Base-by-base conservation (phyloP, 2,888 invertebrate species). In the Halictus quadricinctus region DNA sequence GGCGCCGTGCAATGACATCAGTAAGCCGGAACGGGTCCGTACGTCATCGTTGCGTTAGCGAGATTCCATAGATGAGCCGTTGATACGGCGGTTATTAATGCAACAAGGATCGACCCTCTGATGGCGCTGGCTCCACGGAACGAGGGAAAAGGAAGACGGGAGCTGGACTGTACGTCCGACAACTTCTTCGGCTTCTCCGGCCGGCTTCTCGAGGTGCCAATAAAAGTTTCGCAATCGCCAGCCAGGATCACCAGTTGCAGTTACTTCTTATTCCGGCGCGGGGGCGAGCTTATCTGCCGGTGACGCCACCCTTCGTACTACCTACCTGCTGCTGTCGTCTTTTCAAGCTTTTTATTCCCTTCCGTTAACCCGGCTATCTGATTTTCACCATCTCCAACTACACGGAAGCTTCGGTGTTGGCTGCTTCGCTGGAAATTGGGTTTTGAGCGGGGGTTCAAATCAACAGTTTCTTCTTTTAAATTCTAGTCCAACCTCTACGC, bases 1-100 rank as follows among this genome's bases (percentile, higher is more conserved):
- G 91, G 90, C 90, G 90, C 90, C 91, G 89, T 64, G 92, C 93
- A 93, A 94, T 94, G 91, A 92, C 93, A 93, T 93, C 92, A 91
- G 94, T 93, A 93, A 93, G 89, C 89, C 89, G 90, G 88, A 91
- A 91, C 93, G 90, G 90, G 92, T 92, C 91, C 89, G 92, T 92
- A 91, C 89, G 92, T 93, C 93, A 93, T 93, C 91, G 92, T 90
- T 89, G 88, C 90, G 91, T 91, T 90, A 91, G 87, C 88, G 89
- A 91, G 91, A 92, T 92, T 92, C 92, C 91, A 89, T 88, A 92
- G 92, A 93, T 92, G 91, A 91, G 77, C 88, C 90, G 87, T 89
- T 89, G 92, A 93, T 93, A 93, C 80, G 88, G 58, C 79, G 87
- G 54, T 90, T 90, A 90, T 90, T 90, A 87, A 90, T 88, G 87